Percentiles rank a stretch among this genome's conserved stretches.
phyloP scores from a whole-genome alignment of 2,888 invertebrate species.

The Galerucella calmariensis region DNA sequence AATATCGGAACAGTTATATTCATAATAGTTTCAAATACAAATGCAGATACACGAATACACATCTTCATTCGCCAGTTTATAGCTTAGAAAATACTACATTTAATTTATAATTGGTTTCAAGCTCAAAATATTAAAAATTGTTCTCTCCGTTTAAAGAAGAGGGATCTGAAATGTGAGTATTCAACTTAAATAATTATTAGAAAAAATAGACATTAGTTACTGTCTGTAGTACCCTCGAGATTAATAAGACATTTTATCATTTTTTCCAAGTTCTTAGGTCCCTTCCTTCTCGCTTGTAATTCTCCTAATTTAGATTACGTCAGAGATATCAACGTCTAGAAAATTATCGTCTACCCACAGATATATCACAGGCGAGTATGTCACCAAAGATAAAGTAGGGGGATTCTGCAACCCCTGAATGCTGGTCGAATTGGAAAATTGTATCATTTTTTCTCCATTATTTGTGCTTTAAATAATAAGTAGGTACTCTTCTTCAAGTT shows the following conservation, averaged over 20 bases:
- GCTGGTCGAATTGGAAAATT: background rate
- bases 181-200: slow-evolving; percentile 15
- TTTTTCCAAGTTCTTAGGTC: slow-evolving; percentile 19
- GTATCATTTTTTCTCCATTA: too few relatives aligned
- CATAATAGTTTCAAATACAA: too few relatives aligned
- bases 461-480: too few relatives aligned
- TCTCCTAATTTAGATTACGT: slow-evolving; percentile 30
- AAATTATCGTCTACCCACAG: slow-evolving; percentile 27
- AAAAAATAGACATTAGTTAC: slow-evolving; percentile 24
- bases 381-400: slow-evolving; percentile 8
- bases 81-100: background rate
- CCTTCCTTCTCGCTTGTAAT: slow-evolving; percentile 19
- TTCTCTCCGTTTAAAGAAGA: background rate
- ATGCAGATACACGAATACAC: too few relatives aligned
- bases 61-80: background rate
- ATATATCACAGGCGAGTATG: slow-evolving; percentile 14
- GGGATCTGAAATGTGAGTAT: background rate
- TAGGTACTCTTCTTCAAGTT: too few relatives aligned
- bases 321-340: slow-evolving; percentile 27
- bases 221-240: slow-evolving; percentile 9
- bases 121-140: too few relatives aligned
- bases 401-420: background rate
- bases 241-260: slow-evolving; percentile 28
- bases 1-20: too few relatives aligned
- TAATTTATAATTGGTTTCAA: background rate